A percentile compares a stretch with the other conserved stretches of the same genome.
These are phyloP conservation scores for Caenorhabditis drosophilae DNA, from an alignment of 2,888 invertebrate genomes.

Conservation along the genomic window DNA sequence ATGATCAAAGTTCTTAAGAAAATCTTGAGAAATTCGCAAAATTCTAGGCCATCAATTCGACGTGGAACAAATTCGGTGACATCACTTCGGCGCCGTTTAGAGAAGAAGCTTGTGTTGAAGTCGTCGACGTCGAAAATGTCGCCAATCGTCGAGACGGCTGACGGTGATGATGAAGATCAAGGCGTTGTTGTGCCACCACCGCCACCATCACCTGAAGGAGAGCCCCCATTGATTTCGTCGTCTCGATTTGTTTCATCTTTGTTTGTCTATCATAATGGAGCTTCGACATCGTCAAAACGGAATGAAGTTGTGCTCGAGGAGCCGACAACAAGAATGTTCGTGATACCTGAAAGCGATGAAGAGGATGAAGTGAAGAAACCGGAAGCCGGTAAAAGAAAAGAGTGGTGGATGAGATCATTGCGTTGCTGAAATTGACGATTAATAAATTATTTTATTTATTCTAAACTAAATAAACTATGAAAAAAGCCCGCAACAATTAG, in stretches of 20 bases:
- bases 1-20: not conserved
- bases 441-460: not conserved
- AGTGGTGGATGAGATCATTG: not conserved
- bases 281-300: not conserved
- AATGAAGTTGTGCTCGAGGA: too few relatives aligned
- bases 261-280: not conserved
- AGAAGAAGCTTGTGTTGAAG: slow-evolving; percentile 11
- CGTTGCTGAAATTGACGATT: not conserved
- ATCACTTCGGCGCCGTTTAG: slow-evolving; percentile 12
- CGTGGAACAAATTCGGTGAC: slow-evolving; percentile 15
- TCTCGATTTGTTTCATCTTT: not conserved
- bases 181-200: too few relatives aligned
- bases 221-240: too few relatives aligned
- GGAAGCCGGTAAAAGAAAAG: not conserved
- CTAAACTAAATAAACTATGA: too few relatives aligned
- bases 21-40: not conserved
- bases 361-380: not conserved
- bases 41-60: slow-evolving; percentile 27
- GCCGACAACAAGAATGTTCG: too few relatives aligned
- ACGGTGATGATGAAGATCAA: too few relatives aligned
- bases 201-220: too few relatives aligned
- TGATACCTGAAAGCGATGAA: not conserved
- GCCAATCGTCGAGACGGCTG: not conserved
- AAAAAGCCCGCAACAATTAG: slow-evolving; percentile 10
- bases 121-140: not conserved